Conservation (phyloP, 2,888 invertebrate species). For the Hyppa rectilinea region DNA sequence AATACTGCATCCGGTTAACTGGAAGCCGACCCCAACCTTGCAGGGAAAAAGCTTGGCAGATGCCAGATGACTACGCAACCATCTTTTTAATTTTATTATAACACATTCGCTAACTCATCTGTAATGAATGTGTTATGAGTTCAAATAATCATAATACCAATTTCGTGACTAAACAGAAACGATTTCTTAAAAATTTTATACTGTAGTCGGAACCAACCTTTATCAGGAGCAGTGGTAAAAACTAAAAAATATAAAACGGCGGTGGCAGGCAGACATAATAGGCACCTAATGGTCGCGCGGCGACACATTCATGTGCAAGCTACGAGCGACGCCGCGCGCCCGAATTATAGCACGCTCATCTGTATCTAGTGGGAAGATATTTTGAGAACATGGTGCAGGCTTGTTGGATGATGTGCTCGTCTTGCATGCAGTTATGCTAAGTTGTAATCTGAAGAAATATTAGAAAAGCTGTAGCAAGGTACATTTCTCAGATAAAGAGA, state of each 20-base stretch:
- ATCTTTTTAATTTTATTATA: not conserved
- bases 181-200: conserved; percentile 8
- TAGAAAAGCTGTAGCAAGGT: not conserved
- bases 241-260: conserved; percentile 63
- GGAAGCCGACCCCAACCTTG: too few relatives aligned
- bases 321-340: conserved; percentile 45
- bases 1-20: too few relatives aligned
- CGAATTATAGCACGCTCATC: conserved; percentile 50
- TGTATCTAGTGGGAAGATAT: conserved; percentile 24
- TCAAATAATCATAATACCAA: not conserved
- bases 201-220: conserved; percentile 32
- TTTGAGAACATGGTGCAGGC: not conserved
- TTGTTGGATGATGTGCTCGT: not conserved
- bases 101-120: not conserved
- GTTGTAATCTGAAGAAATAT: not conserved
- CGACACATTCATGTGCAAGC: conserved; percentile 83
- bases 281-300: conserved; percentile 84
- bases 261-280: conserved; percentile 81
- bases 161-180: not conserved
- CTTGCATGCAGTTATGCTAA: not conserved
- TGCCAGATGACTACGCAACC: too few relatives aligned
- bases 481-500: not conserved
- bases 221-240: conserved; percentile 53
- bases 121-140: too few relatives aligned
- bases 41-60: too few relatives aligned